Percentiles rank a stretch among this genome's conserved stretches.
Conservation (phyloP, 2,113 vertebrate genomes). For the Hirundichthys speculiger region DNA sequence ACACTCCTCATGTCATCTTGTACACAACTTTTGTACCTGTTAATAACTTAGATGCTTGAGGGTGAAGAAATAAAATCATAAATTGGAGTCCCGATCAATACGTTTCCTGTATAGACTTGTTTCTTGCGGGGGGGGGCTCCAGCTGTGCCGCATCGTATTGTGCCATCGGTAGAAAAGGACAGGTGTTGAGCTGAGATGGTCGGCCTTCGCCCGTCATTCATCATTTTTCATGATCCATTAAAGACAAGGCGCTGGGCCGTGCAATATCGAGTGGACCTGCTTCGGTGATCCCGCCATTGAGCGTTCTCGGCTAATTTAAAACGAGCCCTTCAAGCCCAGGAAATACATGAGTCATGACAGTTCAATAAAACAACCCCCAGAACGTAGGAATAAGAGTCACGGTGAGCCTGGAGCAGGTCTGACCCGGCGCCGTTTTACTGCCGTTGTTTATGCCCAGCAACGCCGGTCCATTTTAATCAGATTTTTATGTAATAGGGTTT, state of each 20-base stretch:
- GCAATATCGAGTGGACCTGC: constrained; percentile 72
- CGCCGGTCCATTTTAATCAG: constrained; percentile 21
- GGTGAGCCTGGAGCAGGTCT: constrained; percentile 1
- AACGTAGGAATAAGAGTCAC: constrained; percentile 37
- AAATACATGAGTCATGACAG: constrained; percentile 71
- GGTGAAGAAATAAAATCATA: constrained; percentile 14
- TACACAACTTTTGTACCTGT: constrained; percentile 12
- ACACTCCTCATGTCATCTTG: background rate
- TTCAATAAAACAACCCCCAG: constrained; percentile 67
- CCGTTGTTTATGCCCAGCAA: background rate
- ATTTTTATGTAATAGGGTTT: constrained; percentile 12
- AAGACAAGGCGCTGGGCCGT: constrained; percentile 57
- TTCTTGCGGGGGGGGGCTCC: constrained; percentile 1
- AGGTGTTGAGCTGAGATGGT: constrained; percentile 35
- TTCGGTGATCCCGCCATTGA: constrained; percentile 65
- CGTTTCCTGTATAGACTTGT: constrained; percentile 3
- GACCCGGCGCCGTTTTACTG: constrained; percentile 10
- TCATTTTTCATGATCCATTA: constrained; percentile 72
- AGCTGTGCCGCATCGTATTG: background rate
- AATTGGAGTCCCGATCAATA: constrained; percentile 26
- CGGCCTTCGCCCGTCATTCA: constrained; percentile 37
- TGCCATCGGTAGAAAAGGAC: constrained; percentile 28
- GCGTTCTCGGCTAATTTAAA: constrained; percentile 72
- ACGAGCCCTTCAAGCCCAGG: constrained; percentile 69
- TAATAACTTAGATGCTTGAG: constrained; percentile 6